A percentile compares a stretch with the other conserved stretches of the same genome.
phyloP scores from a whole-genome alignment of 2,888 invertebrate species.

The Rotaria macrura region DNA sequence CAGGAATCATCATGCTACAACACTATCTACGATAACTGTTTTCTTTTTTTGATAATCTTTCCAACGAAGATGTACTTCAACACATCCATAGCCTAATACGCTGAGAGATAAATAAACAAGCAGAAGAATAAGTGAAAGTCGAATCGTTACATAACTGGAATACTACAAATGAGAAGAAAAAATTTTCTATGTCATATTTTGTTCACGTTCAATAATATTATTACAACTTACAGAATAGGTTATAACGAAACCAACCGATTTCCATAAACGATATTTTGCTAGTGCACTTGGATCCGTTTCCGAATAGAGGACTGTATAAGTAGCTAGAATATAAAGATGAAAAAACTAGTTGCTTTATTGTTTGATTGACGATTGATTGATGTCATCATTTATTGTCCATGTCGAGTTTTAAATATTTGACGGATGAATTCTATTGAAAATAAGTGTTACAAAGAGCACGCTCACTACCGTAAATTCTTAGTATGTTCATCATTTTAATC shows the following conservation, averaged over 20 bases:
- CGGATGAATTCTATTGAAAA: too few relatives aligned
- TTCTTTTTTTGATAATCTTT: not conserved
- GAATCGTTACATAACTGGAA: not conserved
- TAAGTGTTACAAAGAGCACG: too few relatives aligned
- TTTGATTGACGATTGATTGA: too few relatives aligned
- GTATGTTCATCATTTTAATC: too few relatives aligned
- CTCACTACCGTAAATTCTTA: too few relatives aligned
- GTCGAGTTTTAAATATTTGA: too few relatives aligned
- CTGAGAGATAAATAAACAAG: not conserved
- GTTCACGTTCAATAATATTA: not conserved
- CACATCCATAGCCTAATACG: not conserved
- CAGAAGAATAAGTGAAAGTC: not conserved
- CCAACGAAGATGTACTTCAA: not conserved
- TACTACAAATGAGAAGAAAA: not conserved
- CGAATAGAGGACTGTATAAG: not conserved
- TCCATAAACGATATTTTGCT: constrained; percentile 18
- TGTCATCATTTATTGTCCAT: too few relatives aligned
- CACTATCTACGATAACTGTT: not conserved
- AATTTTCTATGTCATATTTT: too few relatives aligned
- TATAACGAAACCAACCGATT: not conserved
- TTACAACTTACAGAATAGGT: not conserved
- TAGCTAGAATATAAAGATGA: not conserved
- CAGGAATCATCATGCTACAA: not conserved
- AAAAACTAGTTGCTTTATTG: too few relatives aligned
- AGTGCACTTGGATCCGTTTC: not conserved